Conservation (phyloP, 2,797 vertebrate genomes). For the Telmatherina bonti region DNA sequence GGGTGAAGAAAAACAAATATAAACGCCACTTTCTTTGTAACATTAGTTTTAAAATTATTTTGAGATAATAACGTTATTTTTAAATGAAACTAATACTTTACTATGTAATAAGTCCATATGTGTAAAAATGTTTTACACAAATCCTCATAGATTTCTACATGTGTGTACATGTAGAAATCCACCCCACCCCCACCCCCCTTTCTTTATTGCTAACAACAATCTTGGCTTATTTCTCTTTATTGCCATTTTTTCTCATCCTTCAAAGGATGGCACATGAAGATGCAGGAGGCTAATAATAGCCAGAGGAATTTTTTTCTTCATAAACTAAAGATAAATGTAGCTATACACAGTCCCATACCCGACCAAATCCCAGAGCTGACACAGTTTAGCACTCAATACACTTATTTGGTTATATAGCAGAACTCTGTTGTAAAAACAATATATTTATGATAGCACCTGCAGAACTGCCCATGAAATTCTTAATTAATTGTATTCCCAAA, state of each 20-base stretch:
- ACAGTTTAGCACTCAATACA: background rate
- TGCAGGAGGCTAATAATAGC: background rate
- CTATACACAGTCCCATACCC: background rate
- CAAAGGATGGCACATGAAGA: background rate
- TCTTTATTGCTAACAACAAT: too few relatives aligned
- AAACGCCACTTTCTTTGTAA: too few relatives aligned
- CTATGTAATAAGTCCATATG: too few relatives aligned
- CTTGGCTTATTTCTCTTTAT: background rate
- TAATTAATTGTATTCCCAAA: slow-evolving; percentile 31
- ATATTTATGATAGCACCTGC: background rate
- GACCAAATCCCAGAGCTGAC: background rate
- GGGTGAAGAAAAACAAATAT: too few relatives aligned
- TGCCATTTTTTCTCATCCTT: background rate
- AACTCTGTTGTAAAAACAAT: background rate
- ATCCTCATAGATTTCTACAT: too few relatives aligned
- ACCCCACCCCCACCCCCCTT: too few relatives aligned
- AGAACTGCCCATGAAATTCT: slow-evolving; percentile 9
- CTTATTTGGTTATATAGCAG: background rate
- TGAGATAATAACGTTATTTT: too few relatives aligned
- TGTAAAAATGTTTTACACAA: too few relatives aligned
- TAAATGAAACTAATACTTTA: too few relatives aligned
- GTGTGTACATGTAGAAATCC: too few relatives aligned
- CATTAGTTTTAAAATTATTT: too few relatives aligned
- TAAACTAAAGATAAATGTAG: background rate
- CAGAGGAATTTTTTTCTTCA: background rate